Evolutionary conservation across 1,140 invertebrate genomes (phyloP).

Genomic region (Eubasilissa regina): DNA sequence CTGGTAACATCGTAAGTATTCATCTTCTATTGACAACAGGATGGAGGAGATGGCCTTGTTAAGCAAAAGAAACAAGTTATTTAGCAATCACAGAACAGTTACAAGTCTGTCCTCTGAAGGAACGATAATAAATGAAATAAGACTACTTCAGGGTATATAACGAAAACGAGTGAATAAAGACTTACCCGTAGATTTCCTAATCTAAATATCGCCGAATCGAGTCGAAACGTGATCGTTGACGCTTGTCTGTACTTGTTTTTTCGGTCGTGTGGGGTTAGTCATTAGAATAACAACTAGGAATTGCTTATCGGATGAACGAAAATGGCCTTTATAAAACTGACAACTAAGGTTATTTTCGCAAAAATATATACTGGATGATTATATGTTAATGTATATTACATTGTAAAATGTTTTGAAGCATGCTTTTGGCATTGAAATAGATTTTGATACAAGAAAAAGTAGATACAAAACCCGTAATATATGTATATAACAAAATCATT

Average conservation of each 20-base stretch:
- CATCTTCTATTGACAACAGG: slow-evolving; percentile 44
- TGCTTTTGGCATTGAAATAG: background rate
- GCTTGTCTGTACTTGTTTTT: slow-evolving; percentile 45
- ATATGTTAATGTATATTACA: too few relatives aligned
- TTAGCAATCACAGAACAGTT: background rate
- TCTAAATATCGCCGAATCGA: slow-evolving; percentile 42
- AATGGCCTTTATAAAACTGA: background rate
- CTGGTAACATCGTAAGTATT: slow-evolving; percentile 44
- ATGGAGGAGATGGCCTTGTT: slow-evolving; percentile 47
- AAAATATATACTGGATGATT: background rate
- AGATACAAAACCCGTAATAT: too few relatives aligned
- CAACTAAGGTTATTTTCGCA: background rate
- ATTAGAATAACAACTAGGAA: background rate
- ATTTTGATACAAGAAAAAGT: too few relatives aligned
- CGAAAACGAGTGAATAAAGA: background rate
- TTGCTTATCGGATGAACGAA: background rate
- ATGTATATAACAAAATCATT: too few relatives aligned
- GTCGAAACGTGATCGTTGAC: slow-evolving; percentile 47
- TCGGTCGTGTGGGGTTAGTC: background rate
- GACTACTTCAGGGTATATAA: background rate
- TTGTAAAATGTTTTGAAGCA: background rate
- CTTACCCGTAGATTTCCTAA: slow-evolving; percentile 47
- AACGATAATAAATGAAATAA: background rate
- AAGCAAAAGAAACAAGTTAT: slow-evolving; percentile 25
- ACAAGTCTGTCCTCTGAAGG: background rate